These are phyloP conservation scores for Numida meleagris DNA, from an alignment of 2,113 vertebrate species.

Conservation along the genomic window DNA sequence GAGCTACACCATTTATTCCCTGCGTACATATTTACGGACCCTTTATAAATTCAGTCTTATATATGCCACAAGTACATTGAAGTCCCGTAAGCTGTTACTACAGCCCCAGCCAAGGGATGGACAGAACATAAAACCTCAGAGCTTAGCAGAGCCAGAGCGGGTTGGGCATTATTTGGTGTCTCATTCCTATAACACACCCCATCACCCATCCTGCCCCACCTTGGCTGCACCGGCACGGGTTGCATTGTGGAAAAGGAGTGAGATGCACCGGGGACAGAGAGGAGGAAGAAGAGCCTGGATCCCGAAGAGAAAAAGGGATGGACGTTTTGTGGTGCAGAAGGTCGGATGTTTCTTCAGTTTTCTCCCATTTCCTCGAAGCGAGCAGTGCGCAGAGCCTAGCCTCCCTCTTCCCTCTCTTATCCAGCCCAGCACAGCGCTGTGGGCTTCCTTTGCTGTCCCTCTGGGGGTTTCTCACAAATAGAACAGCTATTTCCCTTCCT, in stretches of 20 bases:
- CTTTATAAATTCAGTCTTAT: neutral
- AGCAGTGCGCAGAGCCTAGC: neutral
- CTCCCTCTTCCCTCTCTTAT: neutral
- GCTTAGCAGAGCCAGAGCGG: neutral
- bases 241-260: fast-evolving
- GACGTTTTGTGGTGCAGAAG: neutral
- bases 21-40: neutral
- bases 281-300: neutral
- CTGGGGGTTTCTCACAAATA: neutral
- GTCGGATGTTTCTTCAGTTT: neutral
- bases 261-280: neutral
- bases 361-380: neutral
- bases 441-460: neutral
- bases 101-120: neutral
- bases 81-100: neutral
- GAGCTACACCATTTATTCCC: neutral
- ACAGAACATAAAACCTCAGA: neutral
- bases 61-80: neutral
- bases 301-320: neutral
- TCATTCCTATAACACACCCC: fast-evolving
- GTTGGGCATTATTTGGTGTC: neutral
- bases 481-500: neutral
- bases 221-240: neutral
- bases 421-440: neutral
- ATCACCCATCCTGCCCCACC: neutral